Evolutionary conservation across 2,888 invertebrate species (phyloP).

Genomic region (Pyrocoelia pectoralis): DNA sequence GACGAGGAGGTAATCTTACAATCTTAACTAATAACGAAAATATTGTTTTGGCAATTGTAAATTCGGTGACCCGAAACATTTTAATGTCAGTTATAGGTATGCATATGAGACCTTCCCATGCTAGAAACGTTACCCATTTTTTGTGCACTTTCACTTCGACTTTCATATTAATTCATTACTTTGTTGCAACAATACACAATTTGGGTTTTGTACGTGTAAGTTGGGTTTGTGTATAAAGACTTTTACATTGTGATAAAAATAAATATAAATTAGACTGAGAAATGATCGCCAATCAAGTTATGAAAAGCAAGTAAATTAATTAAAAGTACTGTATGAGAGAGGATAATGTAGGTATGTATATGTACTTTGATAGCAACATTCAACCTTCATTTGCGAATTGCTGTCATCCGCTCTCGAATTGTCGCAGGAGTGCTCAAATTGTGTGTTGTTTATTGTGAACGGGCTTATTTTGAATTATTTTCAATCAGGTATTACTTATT

Average conservation of each 20-base stretch:
- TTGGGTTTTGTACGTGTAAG: not conserved
- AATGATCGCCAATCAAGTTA: not conserved
- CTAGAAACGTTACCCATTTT: too few relatives aligned
- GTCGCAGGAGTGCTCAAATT: constrained; percentile 32
- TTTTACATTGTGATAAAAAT: not conserved
- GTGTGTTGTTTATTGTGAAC: constrained; percentile 22
- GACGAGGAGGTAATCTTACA: too few relatives aligned
- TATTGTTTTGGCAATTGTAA: not conserved
- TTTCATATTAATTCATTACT: too few relatives aligned
- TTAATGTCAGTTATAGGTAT: too few relatives aligned
- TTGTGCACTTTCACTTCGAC: too few relatives aligned
- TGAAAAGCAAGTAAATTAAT: constrained; percentile 1
- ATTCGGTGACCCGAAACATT: too few relatives aligned
- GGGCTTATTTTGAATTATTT: constrained; percentile 24
- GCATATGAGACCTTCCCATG: too few relatives aligned
- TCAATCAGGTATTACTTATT: constrained; percentile 14
- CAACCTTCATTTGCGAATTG: constrained; percentile 33
- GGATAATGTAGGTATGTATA: constrained; percentile 13
- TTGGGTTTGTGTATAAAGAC: not conserved
- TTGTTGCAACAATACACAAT: too few relatives aligned
- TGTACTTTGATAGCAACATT: constrained; percentile 8
- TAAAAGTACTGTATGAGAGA: constrained; percentile 6
- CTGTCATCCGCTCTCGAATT: constrained; percentile 36
- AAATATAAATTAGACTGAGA: not conserved
- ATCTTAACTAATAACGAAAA: too few relatives aligned